Evolutionary conservation across 2,113 vertebrate species (phyloP), one percentile per base, ranked within the genome.

Genomic region (Cyphomyrus discorhynchus): DNA sequence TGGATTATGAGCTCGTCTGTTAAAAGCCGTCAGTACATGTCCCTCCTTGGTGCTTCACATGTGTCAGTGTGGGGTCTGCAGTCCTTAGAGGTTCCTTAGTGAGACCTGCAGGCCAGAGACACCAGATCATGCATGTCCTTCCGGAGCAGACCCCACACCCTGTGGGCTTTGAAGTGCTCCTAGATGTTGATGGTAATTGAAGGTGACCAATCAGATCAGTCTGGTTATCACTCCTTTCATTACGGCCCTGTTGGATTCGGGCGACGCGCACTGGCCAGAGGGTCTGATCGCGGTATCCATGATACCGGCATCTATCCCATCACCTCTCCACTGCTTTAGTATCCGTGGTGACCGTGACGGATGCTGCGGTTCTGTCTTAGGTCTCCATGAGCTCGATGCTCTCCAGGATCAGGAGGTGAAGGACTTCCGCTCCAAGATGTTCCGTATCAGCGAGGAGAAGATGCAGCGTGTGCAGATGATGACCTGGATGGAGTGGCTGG

Each of bases 321-420:
- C 80, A 42, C 10, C 24, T 4, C 17, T 82, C 19, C 42, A 0
- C 74, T 19, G 74, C 74, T 80, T 17, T n/a, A 3, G 35, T 42
- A 17, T 39, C 35, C 35, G 3, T 80, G 13, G 74, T 80, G 74
- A 70, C 62, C 13, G 31, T 39, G 27, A 39, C 11, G 5, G 17
- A 0, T 3, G 46, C 49, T 3, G 19, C 47, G 50, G 35, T 42
- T 39, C 35, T 42, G 35, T 66, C 0, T 88, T 88, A 99, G 98
- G 98, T 94, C 97, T 99, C 17, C 98, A 99, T 89, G 98, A 99
- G 90, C 97, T 99, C 0, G 98, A 99, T 89, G 97, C 95, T 86
- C 96, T 99, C 42, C 96, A 97, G 88, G 97, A 99, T 94, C 97
- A 98, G 91, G 98, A 99, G 92, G 97, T 99, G 92, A 99, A 98